Evolutionary conservation across 2,113 vertebrate genomes (phyloP), one percentile per base, ranked within the genome.

Genomic region (Lamprologus sp.): DNA sequence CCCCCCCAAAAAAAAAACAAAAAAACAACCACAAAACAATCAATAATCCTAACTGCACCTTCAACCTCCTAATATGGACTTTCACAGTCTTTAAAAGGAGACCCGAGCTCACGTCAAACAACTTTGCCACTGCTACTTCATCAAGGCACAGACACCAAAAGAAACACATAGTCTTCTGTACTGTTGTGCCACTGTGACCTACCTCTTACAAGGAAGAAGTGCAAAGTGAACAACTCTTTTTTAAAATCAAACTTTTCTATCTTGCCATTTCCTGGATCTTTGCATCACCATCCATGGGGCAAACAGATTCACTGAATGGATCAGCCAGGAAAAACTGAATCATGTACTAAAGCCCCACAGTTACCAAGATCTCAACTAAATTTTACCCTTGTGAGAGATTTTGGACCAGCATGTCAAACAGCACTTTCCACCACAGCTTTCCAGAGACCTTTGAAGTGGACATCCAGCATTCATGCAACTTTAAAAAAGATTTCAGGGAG

Each of bases 401-500:
- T 75, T 77, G 42, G 70, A 31, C 26, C 10, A 49, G 17, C 6
- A 12, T 49, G 26, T 77, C 45, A 77, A 0, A 49, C 26, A 47
- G 15, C 15, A 77, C 10, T 77, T 77, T 77, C 26, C 10, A 49
- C 70, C 70, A 49, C 45, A 19, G 10, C 23, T 77, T 31, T 31
- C 7, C 70, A 53, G 79, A 65, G 63, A 91, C 90, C 89, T 84
- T 26, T 49, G 55, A 79, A 88, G 83, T 85, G 86, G 79, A 58
- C 26, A 68, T 31, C 47, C 65, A 63, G 55, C 84, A 82, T 83
- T 45, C 83, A n/a, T 68, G 79, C 54, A 7, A 79, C 94, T 92
- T 93, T 92, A 88, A 92, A 94, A 94, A 94, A 92, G 84, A 93
- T 82, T 88, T 73, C 60, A 58, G 53, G 17, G 28, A 68, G 87